Conservation (phyloP, 2,113 vertebrate species). For the Cololabis saira region DNA sequence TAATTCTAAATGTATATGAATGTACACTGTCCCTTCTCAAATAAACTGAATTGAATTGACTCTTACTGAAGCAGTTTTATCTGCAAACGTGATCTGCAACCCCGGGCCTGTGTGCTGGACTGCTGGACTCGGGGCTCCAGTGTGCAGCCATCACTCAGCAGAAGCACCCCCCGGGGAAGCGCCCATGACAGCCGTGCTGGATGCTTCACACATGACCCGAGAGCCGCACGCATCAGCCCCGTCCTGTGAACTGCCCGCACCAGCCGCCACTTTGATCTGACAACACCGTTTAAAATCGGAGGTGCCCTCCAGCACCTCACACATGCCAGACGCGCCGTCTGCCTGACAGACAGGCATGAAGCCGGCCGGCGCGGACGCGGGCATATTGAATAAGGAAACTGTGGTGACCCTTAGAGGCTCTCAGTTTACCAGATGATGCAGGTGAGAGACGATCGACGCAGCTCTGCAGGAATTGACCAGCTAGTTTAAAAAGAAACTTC, state of each 20-base stretch:
- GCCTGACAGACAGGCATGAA: conserved; percentile 53
- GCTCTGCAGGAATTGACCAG: conserved; percentile 6
- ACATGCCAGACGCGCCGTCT: conserved; percentile 60
- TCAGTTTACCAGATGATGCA: conserved; percentile 42
- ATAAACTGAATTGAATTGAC: too few relatives aligned
- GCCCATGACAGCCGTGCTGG: conserved; percentile 56
- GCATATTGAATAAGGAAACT: conserved; percentile 78
- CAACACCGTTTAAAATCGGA: conserved; percentile 58
- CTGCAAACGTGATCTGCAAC: not conserved
- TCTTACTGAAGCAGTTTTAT: not conserved
- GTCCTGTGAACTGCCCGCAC: conserved; percentile 40
- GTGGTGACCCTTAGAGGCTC: conserved; percentile 41
- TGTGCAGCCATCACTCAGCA: conserved; percentile 54
- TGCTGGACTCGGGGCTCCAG: conserved; percentile 20
- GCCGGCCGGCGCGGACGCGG: conserved; percentile 22
- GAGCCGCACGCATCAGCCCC: conserved; percentile 40
- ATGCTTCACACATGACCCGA: conserved; percentile 66
- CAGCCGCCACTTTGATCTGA: conserved; percentile 71
- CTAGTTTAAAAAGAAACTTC: not conserved
- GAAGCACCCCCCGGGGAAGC: conserved; percentile 42
- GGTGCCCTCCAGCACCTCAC: conserved; percentile 38
- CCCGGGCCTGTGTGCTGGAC: conserved; percentile 31
- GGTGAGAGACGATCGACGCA: conserved; percentile 38
- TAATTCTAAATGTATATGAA: too few relatives aligned
- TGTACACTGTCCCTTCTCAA: too few relatives aligned